Base-by-base conservation (phyloP, 2,113 vertebrate genomes). In the Ailurus styani region DNA sequence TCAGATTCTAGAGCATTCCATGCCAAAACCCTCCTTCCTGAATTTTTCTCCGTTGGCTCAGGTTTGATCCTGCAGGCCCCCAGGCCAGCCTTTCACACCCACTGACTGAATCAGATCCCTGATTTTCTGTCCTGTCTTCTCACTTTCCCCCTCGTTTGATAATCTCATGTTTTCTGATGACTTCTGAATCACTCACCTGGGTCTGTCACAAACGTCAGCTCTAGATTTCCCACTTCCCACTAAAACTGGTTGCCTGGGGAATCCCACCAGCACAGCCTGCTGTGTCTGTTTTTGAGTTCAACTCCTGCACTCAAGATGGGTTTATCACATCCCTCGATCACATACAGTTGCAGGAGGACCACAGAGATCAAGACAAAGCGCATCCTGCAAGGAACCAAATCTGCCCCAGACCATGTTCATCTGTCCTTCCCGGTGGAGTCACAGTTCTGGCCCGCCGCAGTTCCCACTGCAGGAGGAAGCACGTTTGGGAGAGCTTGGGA, bases 31-130 rank as follows among this genome's bases (percentile, higher is more conserved):
- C 60, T 90, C 17, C 5, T 50, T 70, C 55, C 91, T 55, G 21
- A 96, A 5, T 40, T 27, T 7, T 31, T 52, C 66, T 68, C 23
- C 15, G 25, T 47, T 27, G 4, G 20, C 86, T 45, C 64, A 18
- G 42, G 29, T 78, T 45, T 47, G 60, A 40, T 47, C 64, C 31
- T 10, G 2, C 2, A 13, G 23, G 6, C 52, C 37, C 57, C 52
- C 5, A 40, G 20, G 27, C 27, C 45, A n/a, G 31, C 11, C 25
- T 52, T 60, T 23, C 70, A 31, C 18, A 31, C 73, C 15, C 57
- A 37, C 25, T 8, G 14, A 66, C 5, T 1, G 11, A 7, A 7
- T 14, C 18, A 0, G 0, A 15, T 29, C n/a, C 11, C 47, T 9
- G 6, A 4, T 60, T 54, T 37, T 40, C 90, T 50, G 15, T 23